Percentiles rank a stretch among this genome's conserved stretches.
phyloP scores from a whole-genome alignment of 1,140 invertebrate species.

The Mylabris phalerata region DNA sequence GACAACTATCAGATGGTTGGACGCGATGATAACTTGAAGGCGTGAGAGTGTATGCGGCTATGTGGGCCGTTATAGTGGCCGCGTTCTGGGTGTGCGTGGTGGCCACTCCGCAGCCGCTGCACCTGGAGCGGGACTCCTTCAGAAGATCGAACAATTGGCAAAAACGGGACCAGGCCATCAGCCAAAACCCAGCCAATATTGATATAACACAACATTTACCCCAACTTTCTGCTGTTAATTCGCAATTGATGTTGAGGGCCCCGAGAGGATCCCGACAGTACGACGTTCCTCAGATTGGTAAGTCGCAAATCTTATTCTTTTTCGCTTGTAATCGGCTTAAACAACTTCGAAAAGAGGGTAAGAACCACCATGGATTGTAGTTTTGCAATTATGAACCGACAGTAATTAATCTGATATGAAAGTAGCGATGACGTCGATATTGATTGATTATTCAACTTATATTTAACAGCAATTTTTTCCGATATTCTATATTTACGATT shows the following conservation, averaged over 20 bases:
- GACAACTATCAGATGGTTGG: constrained; percentile 23
- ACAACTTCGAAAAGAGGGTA: too few species aligned
- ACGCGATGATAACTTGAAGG: constrained; percentile 37
- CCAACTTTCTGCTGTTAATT: constrained; percentile 20
- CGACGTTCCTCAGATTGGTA: constrained; percentile 64
- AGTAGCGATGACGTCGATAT: too few species aligned
- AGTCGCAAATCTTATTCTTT: constrained; percentile 32
- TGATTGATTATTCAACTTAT: too few species aligned
- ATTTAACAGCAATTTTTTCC: too few species aligned
- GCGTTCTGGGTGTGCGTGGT: constrained; percentile 40
- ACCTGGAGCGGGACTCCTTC: constrained; percentile 30
- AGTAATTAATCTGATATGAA: too few species aligned
- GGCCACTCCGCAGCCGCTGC: constrained; percentile 38
- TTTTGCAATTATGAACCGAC: too few species aligned
- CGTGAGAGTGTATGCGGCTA: constrained; percentile 33
- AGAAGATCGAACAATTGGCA: constrained; percentile 30
- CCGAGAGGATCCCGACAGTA: constrained; percentile 57
- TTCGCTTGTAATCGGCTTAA: too few species aligned
- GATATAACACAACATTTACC: constrained; percentile 24
- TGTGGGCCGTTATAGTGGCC: constrained; percentile 39
- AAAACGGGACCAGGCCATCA: constrained; percentile 25
- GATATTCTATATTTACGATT: too few species aligned
- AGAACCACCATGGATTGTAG: too few species aligned
- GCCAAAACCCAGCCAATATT: constrained; percentile 10
- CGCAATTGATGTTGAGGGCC: constrained; percentile 56